Evolutionary conservation across 2,797 vertebrate species (phyloP), one percentile per base, ranked within the genome.

Genomic region (Scleropages formosus): DNA sequence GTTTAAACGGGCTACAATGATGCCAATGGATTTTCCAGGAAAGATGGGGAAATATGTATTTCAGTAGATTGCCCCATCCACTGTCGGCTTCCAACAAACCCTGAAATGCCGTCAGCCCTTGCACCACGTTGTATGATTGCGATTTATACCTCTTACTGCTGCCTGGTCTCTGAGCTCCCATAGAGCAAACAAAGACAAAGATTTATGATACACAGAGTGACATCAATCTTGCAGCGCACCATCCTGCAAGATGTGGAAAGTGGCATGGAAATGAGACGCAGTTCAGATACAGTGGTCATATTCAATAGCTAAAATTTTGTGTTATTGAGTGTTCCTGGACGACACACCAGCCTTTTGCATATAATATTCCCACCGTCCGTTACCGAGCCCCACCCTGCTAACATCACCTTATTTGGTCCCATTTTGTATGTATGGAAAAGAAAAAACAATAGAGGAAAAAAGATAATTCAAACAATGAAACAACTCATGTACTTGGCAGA

Each of bases 41-140:
- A 79, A 27, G 51, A 77, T 71, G 63, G 78, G 12, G 64, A 51
- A 16, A 27, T 12, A 67, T 51, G 67, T 82, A 74, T 81, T 80
- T 72, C 65, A 79, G 65, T 80, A 53, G 80, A 78, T 75, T 77
- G 27, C 84, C 82, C 76, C 77, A 77, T 80, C 75, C 62, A 73
- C 72, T 77, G 70, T 49, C 75, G 74, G 78, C 56, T 58, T 75
- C 68, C 60, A 73, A 75, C 75, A 65, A 56, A 85, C 83, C 83
- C 83, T 0, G 51, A 79, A 79, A 80, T 75, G 79, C 81, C 69
- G 66, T 83, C 81, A 84, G 72, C 81, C 81, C 82, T 69, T 69
- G 62, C 71, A 8, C 31, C 31, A 67, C 73, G 70, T 53, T 70
- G 69, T 22, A 46, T 65, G 70, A 75, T 70, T 63, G 61, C 79